These are phyloP conservation scores for Neotoxoptera formosana DNA, from an alignment of 1,140 invertebrate species.

Conservation along the genomic window DNA sequence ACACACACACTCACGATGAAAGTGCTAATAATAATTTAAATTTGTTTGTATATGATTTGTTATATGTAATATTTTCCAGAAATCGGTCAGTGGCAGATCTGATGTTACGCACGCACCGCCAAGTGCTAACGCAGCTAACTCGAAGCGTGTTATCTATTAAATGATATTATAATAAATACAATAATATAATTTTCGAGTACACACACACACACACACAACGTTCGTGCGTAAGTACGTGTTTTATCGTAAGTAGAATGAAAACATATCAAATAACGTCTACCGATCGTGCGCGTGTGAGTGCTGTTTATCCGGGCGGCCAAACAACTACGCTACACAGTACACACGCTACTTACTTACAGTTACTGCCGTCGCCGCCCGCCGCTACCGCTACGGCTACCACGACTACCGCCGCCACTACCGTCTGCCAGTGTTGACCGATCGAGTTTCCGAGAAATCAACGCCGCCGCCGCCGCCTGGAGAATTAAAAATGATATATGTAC, in stretches of 20 bases:
- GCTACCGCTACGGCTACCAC: background rate
- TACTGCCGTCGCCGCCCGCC: too few relatives aligned
- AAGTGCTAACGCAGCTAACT: background rate
- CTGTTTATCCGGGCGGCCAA: background rate
- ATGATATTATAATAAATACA: background rate
- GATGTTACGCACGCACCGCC: background rate
- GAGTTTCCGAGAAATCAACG: background rate
- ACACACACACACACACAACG: background rate
- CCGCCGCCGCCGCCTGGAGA: background rate
- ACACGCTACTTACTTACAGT: background rate
- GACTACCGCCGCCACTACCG: background rate
- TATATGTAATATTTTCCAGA: background rate
- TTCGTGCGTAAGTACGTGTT: background rate
- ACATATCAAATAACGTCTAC: background rate
- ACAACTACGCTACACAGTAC: background rate
- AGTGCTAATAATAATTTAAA: background rate
- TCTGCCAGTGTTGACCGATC: slow-evolving; percentile 21
- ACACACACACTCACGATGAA: background rate
- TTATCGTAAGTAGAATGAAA: background rate
- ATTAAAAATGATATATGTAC: background rate
- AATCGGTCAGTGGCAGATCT: background rate
- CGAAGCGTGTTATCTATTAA: background rate
- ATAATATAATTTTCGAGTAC: background rate
- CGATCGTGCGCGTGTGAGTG: background rate
- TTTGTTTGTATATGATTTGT: background rate